phyloP scores from a whole-genome alignment of 2,113 vertebrate genomes.

The Elgaria multicarinata region DNA sequence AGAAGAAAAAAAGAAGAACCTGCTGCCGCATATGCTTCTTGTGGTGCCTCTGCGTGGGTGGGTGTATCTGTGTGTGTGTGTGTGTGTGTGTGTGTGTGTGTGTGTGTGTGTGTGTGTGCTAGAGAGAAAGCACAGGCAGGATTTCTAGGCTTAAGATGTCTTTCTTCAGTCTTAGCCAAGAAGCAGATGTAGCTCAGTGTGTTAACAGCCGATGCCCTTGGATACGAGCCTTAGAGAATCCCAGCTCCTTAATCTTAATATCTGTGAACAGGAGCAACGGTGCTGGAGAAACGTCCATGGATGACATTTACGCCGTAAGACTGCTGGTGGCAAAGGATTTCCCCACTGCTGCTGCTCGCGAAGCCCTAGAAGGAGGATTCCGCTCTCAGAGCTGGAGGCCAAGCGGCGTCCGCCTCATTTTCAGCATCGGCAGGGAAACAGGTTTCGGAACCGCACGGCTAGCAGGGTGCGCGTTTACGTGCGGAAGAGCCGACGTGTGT shows the following conservation, averaged over 20 bases:
- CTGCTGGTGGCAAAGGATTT: constrained; percentile 21
- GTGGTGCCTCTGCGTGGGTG: constrained; percentile 52
- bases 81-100: constrained; percentile 8
- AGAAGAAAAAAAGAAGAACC: constrained; percentile 40
- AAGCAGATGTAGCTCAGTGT: constrained; percentile 84
- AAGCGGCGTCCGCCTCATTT: constrained; percentile 33
- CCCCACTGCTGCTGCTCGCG: constrained; percentile 25
- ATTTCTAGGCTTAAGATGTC: constrained; percentile 74
- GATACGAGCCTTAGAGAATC: constrained; percentile 70
- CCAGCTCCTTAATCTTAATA: constrained; percentile 68
- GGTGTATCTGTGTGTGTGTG: constrained; percentile 46
- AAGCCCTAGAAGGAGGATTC: neutral
- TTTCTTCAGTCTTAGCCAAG: constrained; percentile 72
- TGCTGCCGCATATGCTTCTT: constrained; percentile 61
- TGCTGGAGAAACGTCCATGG: constrained; percentile 45
- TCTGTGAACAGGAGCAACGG: constrained; percentile 54
- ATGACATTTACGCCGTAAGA: constrained; percentile 30
- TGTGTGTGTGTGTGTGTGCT: constrained; percentile 24
- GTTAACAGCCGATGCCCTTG: constrained; percentile 81
- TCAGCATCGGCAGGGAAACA: constrained; percentile 29
- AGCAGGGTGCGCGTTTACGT: constrained; percentile 35
- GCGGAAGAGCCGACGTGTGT: constrained; percentile 1
- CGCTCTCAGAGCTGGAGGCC: constrained; percentile 10
- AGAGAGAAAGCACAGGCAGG: constrained; percentile 63
- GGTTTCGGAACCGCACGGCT: constrained; percentile 35